Evolutionary conservation across 1,140 invertebrate genomes (phyloP).

Genomic region (Condylostylus longicornis): DNA sequence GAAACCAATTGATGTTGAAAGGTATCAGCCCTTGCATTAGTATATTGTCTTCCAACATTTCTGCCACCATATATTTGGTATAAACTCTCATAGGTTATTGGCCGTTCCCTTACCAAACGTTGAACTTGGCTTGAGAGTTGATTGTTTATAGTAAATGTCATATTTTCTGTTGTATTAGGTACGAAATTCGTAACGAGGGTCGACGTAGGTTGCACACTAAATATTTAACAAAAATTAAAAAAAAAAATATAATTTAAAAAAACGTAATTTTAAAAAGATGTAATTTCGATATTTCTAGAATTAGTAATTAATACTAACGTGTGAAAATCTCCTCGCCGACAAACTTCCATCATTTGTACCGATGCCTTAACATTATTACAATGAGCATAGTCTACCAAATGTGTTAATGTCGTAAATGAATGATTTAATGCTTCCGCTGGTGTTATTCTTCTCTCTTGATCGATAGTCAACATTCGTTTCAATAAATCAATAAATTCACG

Average conservation of each 20-base stretch:
- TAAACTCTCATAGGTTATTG: constrained; percentile 50
- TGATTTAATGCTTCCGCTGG: constrained; percentile 92
- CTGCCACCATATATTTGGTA: constrained; percentile 78
- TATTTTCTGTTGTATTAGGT: constrained; percentile 64
- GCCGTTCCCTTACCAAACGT: constrained; percentile 45
- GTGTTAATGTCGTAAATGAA: constrained; percentile 81
- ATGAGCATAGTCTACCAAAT: constrained; percentile 90
- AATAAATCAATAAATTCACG: constrained; percentile 93
- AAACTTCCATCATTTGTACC: constrained; percentile 93
- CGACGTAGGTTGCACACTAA: constrained; percentile 43
- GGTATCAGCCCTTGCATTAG: constrained; percentile 49
- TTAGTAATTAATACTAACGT: constrained; percentile 30
- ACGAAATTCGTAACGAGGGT: constrained; percentile 52
- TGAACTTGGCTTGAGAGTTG: constrained; percentile 58
- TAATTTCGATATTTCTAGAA: neutral
- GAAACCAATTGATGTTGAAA: constrained; percentile 80
- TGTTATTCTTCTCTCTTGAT: constrained; percentile 89
- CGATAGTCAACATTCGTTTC: constrained; percentile 94
- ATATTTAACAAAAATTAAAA: neutral
- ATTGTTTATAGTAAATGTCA: constrained; percentile 79
- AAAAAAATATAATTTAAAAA: neutral
- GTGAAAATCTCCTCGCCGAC: constrained; percentile 47
- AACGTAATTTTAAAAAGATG: neutral
- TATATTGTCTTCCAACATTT: constrained; percentile 48
- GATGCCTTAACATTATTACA: constrained; percentile 91